phyloP scores from a whole-genome alignment of 2,888 invertebrate species.

The Drymonia ruficornis region DNA sequence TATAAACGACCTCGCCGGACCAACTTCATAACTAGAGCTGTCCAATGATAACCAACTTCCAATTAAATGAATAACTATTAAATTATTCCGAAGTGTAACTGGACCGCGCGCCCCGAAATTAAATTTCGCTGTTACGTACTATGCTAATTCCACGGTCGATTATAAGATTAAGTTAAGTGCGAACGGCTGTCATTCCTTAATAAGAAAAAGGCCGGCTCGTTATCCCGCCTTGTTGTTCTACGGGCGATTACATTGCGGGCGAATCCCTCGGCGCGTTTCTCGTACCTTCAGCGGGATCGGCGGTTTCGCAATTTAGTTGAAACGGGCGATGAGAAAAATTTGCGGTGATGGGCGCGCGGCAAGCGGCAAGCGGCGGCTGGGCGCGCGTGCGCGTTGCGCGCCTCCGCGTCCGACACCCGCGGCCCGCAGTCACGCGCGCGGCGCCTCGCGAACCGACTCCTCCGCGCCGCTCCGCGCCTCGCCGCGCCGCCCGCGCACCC shows the following conservation, averaged over 20 bases:
- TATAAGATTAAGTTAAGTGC: slow-evolving; percentile 66
- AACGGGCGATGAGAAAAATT: slow-evolving; percentile 76
- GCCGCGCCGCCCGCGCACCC: slow-evolving; percentile 34
- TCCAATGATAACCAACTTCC: slow-evolving; percentile 26
- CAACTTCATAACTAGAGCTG: slow-evolving; percentile 3
- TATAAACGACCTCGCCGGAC: not conserved
- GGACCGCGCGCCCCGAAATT: slow-evolving; percentile 39
- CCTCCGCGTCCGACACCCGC: slow-evolving; percentile 40
- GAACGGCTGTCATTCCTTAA: slow-evolving; percentile 54
- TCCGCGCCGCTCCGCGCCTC: slow-evolving; percentile 42
- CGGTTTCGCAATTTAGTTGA: slow-evolving; percentile 78
- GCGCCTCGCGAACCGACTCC: slow-evolving; percentile 42
- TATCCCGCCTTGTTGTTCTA: slow-evolving; percentile 69
- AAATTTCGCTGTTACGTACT: slow-evolving; percentile 45
- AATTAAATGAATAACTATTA: slow-evolving; percentile 42
- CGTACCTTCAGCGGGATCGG: slow-evolving; percentile 65
- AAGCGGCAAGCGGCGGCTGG: slow-evolving; percentile 42
- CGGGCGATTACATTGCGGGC: slow-evolving; percentile 70
- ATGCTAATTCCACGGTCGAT: slow-evolving; percentile 62
- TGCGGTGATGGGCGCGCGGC: slow-evolving; percentile 55
- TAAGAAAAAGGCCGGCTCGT: slow-evolving; percentile 63
- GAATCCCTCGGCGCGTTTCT: slow-evolving; percentile 63
- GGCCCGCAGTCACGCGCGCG: slow-evolving; percentile 57
- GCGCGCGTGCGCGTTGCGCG: slow-evolving; percentile 56
- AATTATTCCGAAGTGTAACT: slow-evolving; percentile 45